Percentiles rank a stretch among this genome's conserved stretches.
Evolutionary conservation across 2,888 invertebrate genomes (phyloP).

Genomic region (Agriopis marginaria): DNA sequence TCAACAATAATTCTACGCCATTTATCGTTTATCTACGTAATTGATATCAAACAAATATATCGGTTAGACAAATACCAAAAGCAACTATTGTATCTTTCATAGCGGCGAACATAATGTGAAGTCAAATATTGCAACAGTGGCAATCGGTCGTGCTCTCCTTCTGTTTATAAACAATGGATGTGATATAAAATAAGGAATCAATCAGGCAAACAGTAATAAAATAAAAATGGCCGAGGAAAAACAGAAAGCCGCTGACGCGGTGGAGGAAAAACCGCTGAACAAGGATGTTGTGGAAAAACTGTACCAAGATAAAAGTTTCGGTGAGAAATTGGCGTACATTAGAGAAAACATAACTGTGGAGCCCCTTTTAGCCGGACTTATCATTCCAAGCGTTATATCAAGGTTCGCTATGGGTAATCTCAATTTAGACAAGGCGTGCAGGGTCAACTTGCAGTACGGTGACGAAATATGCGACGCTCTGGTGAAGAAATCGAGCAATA

Average conservation of each 20-base stretch:
- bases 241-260: constrained; percentile 57
- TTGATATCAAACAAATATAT: constrained; percentile 81
- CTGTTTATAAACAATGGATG: constrained; percentile 66
- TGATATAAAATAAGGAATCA: constrained; percentile 44
- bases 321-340: constrained; percentile 67
- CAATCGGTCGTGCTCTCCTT: constrained; percentile 54
- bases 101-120: constrained; percentile 65
- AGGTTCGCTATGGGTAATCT: constrained; percentile 88
- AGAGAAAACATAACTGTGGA: constrained; percentile 89
- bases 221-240: constrained; percentile 70
- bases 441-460: constrained; percentile 70
- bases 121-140: constrained; percentile 63
- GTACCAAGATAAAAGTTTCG: constrained; percentile 67
- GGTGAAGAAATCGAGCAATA: constrained; percentile 71
- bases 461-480: constrained; percentile 75
- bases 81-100: constrained; percentile 60
- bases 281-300: constrained; percentile 54
- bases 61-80: constrained; percentile 72
- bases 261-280: constrained; percentile 75
- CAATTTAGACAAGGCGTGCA: constrained; percentile 79
- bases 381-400: constrained; percentile 89
- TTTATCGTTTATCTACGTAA: constrained; percentile 74
- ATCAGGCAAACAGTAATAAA: constrained; percentile 38
- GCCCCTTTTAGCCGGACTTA: constrained; percentile 90
- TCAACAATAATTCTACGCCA: constrained; percentile 54